phyloP scores from a whole-genome alignment of 1,140 invertebrate species.

The Thaumatotibia leucotreta region DNA sequence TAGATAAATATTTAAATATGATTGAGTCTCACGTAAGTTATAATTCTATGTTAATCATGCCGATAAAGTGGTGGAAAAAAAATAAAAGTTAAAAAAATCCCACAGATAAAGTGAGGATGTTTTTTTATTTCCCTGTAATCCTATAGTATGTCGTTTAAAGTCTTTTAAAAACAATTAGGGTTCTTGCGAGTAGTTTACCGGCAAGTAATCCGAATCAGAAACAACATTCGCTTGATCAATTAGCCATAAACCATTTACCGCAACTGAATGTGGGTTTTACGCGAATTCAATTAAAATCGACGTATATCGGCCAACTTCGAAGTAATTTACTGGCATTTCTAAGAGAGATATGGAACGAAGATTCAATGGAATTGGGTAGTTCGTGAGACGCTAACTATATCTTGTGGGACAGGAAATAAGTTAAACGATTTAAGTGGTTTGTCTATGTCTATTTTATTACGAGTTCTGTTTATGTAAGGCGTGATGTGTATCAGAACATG shows the following conservation, averaged over 20 bases:
- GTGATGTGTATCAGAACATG: no score
- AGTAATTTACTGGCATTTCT: neutral
- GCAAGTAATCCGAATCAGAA: neutral
- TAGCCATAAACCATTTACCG: conserved; percentile 33
- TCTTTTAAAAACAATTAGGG: no score
- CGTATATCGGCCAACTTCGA: conserved; percentile 19
- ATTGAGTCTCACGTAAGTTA: no score
- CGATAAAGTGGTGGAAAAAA: no score
- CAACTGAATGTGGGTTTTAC: conserved; percentile 29
- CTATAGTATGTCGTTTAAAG: no score
- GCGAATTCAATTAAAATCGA: conserved; percentile 34
- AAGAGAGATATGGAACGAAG: neutral
- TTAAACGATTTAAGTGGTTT: neutral
- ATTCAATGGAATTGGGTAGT: neutral
- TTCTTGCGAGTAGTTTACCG: no score
- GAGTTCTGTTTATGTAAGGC: no score
- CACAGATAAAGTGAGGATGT: no score
- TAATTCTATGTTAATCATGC: no score
- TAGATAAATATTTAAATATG: no score
- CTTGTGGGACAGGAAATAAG: neutral
- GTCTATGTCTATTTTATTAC: neutral
- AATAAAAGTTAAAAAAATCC: no score
- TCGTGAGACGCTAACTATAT: neutral
- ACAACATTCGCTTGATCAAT: conserved; percentile 23
- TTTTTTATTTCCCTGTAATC: no score